These are phyloP conservation scores for Hydrozoanthus tunicans DNA, from an alignment of 64 coral and sea anemone species.

Conservation along the genomic window DNA sequence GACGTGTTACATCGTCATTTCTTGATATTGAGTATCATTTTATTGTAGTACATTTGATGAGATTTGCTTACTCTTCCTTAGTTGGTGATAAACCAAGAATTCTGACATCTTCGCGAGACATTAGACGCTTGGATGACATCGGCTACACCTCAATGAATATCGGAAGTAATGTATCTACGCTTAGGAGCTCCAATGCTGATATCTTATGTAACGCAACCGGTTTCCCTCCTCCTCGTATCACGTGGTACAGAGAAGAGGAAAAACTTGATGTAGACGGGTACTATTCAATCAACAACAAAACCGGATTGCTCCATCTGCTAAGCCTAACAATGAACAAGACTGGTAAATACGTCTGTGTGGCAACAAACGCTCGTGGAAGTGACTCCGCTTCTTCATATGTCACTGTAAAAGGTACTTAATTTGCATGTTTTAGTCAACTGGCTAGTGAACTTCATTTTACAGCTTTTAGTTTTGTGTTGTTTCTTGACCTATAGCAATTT, in stretches of 20 bases:
- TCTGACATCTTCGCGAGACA: constrained; percentile 9
- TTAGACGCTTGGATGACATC: background rate
- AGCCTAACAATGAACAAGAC: constrained; percentile 44
- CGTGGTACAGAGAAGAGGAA: constrained; percentile 19
- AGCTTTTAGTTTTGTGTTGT: background rate
- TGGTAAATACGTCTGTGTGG: constrained; percentile 33
- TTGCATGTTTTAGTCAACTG: background rate
- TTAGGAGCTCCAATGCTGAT: constrained; percentile 46
- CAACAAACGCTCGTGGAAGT: constrained; percentile 12
- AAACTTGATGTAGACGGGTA: background rate
- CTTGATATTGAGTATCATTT: background rate
- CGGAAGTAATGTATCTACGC: constrained; percentile 34
- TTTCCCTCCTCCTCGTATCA: constrained; percentile 39
- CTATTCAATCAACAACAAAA: constrained; percentile 8
- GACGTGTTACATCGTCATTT: background rate
- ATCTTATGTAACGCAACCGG: constrained; percentile 42
- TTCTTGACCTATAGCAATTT: background rate
- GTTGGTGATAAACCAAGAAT: constrained; percentile 37
- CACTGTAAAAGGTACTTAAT: constrained; percentile 36
- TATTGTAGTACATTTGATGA: too few species aligned
- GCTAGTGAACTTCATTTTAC: background rate
- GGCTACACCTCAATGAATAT: constrained; percentile 18
- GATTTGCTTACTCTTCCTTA: background rate
- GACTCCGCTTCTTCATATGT: constrained; percentile 30
- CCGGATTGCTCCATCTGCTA: constrained; percentile 26